Evolutionary conservation across 1,140 invertebrate species (phyloP).

Genomic region (Drosophila nannoptera): DNA sequence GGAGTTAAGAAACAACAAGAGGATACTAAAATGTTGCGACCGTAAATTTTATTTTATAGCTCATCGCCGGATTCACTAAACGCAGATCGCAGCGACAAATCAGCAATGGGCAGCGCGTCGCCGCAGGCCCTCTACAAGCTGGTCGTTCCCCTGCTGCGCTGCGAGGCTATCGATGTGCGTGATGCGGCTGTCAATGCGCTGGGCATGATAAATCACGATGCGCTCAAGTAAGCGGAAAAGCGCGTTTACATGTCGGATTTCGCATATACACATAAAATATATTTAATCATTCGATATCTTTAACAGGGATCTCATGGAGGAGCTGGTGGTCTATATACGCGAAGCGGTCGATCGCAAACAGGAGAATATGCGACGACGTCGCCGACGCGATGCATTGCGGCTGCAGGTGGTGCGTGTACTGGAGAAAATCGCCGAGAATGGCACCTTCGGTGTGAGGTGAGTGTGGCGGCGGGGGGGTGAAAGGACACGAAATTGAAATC

Average conservation of each 20-base stretch:
- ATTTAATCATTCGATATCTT: background rate
- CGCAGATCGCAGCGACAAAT: conserved; percentile 86
- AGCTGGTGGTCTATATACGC: conserved; percentile 92
- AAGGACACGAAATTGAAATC: background rate
- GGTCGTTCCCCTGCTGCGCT: conserved; percentile 91
- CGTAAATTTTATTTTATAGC: conserved; percentile 80
- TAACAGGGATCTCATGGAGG: conserved; percentile 95
- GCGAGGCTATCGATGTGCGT: conserved; percentile 94
- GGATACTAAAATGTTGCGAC: conserved; percentile 58
- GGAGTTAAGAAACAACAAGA: conserved; percentile 2
- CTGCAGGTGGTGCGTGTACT: conserved; percentile 94
- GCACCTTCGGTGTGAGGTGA: conserved; percentile 93
- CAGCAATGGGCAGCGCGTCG: conserved; percentile 83
- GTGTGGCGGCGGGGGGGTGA: conserved; percentile 8
- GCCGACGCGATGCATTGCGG: conserved; percentile 94
- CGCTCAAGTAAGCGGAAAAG: conserved; percentile 88
- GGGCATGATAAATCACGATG: conserved; percentile 94
- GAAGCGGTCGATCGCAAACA: conserved; percentile 99
- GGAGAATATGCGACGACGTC: conserved; percentile 94
- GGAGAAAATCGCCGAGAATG: conserved; percentile 94
- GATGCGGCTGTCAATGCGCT: conserved; percentile 95
- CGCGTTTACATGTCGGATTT: conserved; percentile 4
- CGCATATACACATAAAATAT: background rate
- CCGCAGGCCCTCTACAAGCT: conserved; percentile 94
- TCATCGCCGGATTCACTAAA: conserved; percentile 93